Conservation (phyloP, 30 jellyfish, hydroid and myxozoan genomes). For the Aurelia sp. region DNA sequence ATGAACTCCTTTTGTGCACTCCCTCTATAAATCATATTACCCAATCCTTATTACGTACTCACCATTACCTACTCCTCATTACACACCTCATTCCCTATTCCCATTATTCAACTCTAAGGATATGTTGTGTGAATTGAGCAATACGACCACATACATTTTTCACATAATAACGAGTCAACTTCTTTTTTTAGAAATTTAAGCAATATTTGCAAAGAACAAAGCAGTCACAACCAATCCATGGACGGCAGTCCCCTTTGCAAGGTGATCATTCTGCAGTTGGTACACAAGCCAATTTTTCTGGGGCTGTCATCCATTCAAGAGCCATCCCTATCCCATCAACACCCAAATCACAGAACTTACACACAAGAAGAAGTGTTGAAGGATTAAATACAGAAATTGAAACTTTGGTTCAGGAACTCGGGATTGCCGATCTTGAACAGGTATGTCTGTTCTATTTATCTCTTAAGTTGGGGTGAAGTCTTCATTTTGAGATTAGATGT, state of each 20-base stretch:
- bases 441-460: constrained; percentile 13
- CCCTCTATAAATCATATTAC: no score
- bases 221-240: constrained; percentile 87
- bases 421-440: constrained; percentile 59
- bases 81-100: no score
- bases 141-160: no score
- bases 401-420: constrained; percentile 87
- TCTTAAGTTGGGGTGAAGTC: no score
- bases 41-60: no score
- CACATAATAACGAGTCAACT: no score
- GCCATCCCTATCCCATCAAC: constrained; percentile 93
- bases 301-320: constrained; percentile 72
- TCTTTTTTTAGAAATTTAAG: constrained; percentile 76
- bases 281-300: constrained; percentile 61
- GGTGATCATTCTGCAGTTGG: constrained; percentile 96
- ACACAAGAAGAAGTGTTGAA: constrained; percentile 97
- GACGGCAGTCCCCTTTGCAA: constrained; percentile 97
- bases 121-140: no score
- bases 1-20: no score
- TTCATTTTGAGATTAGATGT: no score
- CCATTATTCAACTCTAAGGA: no score
- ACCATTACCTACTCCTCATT: no score
- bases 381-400: constrained; percentile 95
- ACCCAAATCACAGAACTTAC: constrained; percentile 87
- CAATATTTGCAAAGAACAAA: constrained; percentile 88